These are phyloP conservation scores for Euborellia annulipes DNA, from an alignment of 1,140 invertebrate genomes.

Conservation along the genomic window DNA sequence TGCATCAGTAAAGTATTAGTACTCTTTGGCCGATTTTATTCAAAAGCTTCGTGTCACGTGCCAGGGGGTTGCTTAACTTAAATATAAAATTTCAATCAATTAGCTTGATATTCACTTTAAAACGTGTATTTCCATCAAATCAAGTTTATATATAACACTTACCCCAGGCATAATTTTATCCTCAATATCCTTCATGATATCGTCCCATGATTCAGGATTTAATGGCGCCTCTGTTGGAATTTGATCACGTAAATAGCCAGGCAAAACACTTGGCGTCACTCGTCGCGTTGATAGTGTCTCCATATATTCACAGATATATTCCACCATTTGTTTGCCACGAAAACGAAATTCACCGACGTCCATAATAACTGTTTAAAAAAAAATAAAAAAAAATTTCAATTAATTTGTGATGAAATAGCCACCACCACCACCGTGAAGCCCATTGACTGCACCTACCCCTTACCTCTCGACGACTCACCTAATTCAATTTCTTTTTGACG, in stretches of 20 bases:
- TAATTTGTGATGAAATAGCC: neutral
- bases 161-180: slow-evolving; percentile 95
- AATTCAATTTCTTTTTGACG: too few species aligned
- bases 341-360: slow-evolving; percentile 76
- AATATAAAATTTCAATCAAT: too few species aligned
- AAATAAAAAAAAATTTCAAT: neutral
- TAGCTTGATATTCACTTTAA: too few species aligned
- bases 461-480: too few species aligned
- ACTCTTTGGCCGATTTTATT: too few species aligned
- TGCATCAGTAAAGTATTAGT: too few species aligned
- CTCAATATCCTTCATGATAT: slow-evolving; percentile 90
- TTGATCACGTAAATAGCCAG: slow-evolving; percentile 73
- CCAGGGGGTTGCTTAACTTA: too few species aligned
- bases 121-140: too few species aligned
- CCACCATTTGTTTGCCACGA: slow-evolving; percentile 90
- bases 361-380: neutral
- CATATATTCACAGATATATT: slow-evolving; percentile 94
- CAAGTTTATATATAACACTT: too few species aligned
- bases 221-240: slow-evolving; percentile 72
- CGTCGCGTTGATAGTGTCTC: slow-evolving; percentile 63
- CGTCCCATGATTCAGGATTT: slow-evolving; percentile 74
- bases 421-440: too few species aligned
- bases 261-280: slow-evolving; percentile 80
- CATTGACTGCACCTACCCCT: too few species aligned
- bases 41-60: too few species aligned